Percentiles rank a stretch among this genome's conserved stretches.
Evolutionary conservation across 2,888 invertebrate species (phyloP).

Genomic region (Drosophila kanekoi): DNA sequence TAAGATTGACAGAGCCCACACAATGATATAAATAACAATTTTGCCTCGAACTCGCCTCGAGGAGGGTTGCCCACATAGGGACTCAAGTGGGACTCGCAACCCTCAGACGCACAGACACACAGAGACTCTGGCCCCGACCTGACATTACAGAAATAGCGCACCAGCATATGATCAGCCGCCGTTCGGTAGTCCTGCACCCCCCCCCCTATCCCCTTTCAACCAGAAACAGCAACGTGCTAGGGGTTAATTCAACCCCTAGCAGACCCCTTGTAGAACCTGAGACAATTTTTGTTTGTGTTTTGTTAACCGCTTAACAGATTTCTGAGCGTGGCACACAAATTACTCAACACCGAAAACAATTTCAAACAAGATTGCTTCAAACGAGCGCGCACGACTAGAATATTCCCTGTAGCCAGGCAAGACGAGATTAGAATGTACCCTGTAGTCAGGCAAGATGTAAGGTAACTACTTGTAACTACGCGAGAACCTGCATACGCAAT

Average conservation of each 20-base stretch:
- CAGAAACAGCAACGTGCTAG: constrained; percentile 25
- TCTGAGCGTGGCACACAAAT: constrained; percentile 67
- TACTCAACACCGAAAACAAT: constrained; percentile 68
- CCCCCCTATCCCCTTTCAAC: background rate
- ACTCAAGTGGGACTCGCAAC: constrained; percentile 46
- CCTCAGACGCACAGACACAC: constrained; percentile 26
- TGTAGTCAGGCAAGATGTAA: too few relatives aligned
- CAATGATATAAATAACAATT: constrained; percentile 56
- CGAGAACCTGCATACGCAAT: too few relatives aligned
- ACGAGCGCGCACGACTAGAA: background rate
- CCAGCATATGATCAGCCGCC: constrained; percentile 56
- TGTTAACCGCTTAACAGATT: constrained; percentile 77
- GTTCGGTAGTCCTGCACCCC: constrained; percentile 22
- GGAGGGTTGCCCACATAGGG: constrained; percentile 59
- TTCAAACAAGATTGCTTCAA: background rate
- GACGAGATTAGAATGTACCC: too few relatives aligned
- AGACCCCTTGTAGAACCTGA: constrained; percentile 18
- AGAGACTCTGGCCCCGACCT: background rate
- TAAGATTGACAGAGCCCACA: constrained; percentile 67
- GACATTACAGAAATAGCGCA: constrained; percentile 34
- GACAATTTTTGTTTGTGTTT: constrained; percentile 63
- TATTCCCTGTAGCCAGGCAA: background rate
- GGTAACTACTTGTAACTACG: too few relatives aligned
- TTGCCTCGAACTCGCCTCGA: constrained; percentile 8
- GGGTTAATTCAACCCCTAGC: constrained; percentile 61